phyloP scores from a whole-genome alignment of 2,888 invertebrate species.

The Oscheius sp. region DNA sequence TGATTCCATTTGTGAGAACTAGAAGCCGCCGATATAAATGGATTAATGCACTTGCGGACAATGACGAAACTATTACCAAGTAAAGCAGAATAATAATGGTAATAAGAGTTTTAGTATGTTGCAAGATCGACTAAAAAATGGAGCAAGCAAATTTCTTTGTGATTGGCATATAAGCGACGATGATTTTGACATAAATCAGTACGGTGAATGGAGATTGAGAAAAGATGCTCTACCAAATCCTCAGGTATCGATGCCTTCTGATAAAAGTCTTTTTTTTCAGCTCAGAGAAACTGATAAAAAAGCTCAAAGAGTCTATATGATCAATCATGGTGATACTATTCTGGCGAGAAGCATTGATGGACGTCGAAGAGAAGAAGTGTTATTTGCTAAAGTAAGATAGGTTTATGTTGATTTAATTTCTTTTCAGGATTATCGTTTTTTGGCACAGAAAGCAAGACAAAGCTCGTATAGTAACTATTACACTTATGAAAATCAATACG shows the following conservation, averaged over 20 bases:
- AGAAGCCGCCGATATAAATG: slow-evolving; percentile 36
- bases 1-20: slow-evolving; percentile 48
- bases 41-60: slow-evolving; percentile 16
- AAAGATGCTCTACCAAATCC: slow-evolving; percentile 52
- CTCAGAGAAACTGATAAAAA: slow-evolving; percentile 43
- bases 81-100: background rate
- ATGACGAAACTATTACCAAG: slow-evolving; percentile 1
- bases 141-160: slow-evolving; percentile 51
- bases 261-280: slow-evolving; percentile 24
- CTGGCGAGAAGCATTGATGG: slow-evolving; percentile 8
- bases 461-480: slow-evolving; percentile 18
- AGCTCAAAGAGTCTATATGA: slow-evolving; percentile 47
- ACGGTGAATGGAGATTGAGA: slow-evolving; percentile 56
- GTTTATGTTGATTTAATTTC: background rate
- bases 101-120: slow-evolving; percentile 24
- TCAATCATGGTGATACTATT: slow-evolving; percentile 39
- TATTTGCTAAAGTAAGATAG: background rate
- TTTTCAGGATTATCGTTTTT: slow-evolving; percentile 19
- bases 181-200: slow-evolving; percentile 54
- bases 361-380: background rate
- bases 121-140: slow-evolving; percentile 39
- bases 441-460: slow-evolving; percentile 23
- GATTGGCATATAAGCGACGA: slow-evolving; percentile 51
- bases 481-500: background rate
- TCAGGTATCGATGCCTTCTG: background rate